These are phyloP conservation scores for Mormyrops attenuatus DNA, from an alignment of 2,797 vertebrate species.

Conservation along the genomic window DNA sequence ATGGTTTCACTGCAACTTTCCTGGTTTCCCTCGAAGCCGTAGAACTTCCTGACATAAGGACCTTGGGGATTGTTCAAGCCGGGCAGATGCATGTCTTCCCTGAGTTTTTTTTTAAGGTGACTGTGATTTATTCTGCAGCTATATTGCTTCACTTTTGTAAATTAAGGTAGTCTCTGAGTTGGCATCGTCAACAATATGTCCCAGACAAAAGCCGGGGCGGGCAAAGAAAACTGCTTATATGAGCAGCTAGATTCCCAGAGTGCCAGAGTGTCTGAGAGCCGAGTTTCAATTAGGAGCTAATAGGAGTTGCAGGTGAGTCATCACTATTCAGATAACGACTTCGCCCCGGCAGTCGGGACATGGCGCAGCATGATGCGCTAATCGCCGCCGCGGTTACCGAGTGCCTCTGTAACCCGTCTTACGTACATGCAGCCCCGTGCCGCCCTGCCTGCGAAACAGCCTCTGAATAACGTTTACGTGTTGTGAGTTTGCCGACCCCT, in stretches of 20 bases:
- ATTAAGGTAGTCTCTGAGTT: background rate
- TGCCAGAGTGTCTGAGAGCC: background rate
- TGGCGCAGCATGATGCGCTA: background rate
- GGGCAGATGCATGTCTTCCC: background rate
- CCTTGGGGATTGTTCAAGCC: background rate
- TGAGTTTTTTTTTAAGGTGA: background rate
- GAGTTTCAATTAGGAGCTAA: background rate
- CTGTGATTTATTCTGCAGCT: slow-evolving; percentile 9
- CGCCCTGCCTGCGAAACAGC: background rate
- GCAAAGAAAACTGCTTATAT: background rate
- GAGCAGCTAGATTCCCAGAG: background rate
- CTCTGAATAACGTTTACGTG: background rate
- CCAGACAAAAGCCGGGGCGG: background rate
- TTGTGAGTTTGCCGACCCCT: background rate
- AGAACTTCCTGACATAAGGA: slow-evolving; percentile 7
- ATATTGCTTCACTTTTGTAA: slow-evolving; percentile 9
- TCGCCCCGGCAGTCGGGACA: background rate
- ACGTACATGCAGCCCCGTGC: background rate
- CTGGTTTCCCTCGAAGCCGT: background rate
- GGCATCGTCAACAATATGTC: background rate
- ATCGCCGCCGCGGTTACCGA: background rate
- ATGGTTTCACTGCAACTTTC: slow-evolving; percentile 4
- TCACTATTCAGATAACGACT: slow-evolving; percentile 14
- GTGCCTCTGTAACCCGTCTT: background rate
- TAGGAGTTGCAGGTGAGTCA: slow-evolving; percentile 9